Conservation (phyloP, 2,888 invertebrate genomes). For the Mechanitis messenoides region DNA sequence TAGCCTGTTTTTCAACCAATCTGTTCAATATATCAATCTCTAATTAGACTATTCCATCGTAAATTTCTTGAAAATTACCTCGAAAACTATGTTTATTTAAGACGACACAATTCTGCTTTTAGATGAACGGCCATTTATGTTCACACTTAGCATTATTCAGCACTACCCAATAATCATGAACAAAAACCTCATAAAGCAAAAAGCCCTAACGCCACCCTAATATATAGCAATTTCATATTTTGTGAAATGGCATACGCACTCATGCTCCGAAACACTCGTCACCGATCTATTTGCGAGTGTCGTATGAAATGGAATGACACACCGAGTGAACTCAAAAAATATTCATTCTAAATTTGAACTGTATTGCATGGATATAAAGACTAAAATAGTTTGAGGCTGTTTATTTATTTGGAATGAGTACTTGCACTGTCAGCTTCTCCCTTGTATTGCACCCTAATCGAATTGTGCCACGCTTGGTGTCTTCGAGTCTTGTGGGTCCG, state of each 20-base stretch:
- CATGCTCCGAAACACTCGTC: constrained; percentile 57
- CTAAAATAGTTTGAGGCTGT: constrained; percentile 22
- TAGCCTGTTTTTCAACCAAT: constrained; percentile 45
- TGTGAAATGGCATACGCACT: constrained; percentile 60
- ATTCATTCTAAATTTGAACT: constrained; percentile 23
- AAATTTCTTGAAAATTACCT: constrained; percentile 5
- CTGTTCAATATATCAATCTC: constrained; percentile 40
- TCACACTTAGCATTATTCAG: constrained; percentile 8
- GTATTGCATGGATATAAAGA: constrained; percentile 23
- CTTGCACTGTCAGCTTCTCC: constrained; percentile 68
- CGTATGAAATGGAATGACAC: constrained; percentile 73
- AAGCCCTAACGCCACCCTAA: constrained; percentile 57
- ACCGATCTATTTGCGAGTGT: constrained; percentile 72
- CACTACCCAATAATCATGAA: constrained; percentile 26
- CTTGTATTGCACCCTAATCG: constrained; percentile 73
- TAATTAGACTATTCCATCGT: constrained; percentile 46
- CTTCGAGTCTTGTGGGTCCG: constrained; percentile 60
- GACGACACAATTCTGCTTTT: constrained; percentile 23
- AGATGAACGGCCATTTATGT: constrained; percentile 19
- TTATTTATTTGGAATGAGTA: constrained; percentile 38
- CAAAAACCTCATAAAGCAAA: constrained; percentile 51
- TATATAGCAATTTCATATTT: constrained; percentile 68
- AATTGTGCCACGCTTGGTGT: constrained; percentile 71
- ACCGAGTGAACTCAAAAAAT: constrained; percentile 39
- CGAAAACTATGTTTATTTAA: constrained; percentile 3